phyloP scores from a whole-genome alignment of 2,888 invertebrate genomes.

The Eupelmus urozonus region DNA sequence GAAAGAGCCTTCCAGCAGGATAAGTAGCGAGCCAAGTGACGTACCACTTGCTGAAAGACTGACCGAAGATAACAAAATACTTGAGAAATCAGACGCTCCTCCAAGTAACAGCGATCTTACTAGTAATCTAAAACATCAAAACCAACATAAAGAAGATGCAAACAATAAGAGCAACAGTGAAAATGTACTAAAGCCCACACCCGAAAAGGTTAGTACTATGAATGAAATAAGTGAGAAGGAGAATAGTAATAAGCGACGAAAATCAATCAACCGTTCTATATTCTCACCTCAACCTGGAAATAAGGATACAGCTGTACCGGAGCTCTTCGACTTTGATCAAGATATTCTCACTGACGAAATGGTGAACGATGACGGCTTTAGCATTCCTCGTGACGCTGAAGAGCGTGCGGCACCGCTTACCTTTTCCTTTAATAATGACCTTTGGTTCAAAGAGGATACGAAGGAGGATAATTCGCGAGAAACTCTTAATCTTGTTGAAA shows the following conservation, averaged over 20 bases:
- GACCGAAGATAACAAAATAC: slow-evolving; percentile 29
- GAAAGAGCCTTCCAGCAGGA: slow-evolving; percentile 11
- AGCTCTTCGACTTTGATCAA: slow-evolving; percentile 82
- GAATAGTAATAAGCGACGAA: slow-evolving; percentile 69
- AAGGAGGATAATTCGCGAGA: slow-evolving; percentile 91
- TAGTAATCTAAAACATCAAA: slow-evolving; percentile 29
- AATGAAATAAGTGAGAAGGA: slow-evolving; percentile 67
- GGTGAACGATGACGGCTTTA: slow-evolving; percentile 82
- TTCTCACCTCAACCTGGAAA: slow-evolving; percentile 85
- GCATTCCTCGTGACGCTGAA: slow-evolving; percentile 81
- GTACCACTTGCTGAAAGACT: slow-evolving; percentile 40
- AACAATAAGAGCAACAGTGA: slow-evolving; percentile 62
- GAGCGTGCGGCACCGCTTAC: slow-evolving; percentile 81
- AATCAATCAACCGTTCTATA: slow-evolving; percentile 81
- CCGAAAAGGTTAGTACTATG: slow-evolving; percentile 63
- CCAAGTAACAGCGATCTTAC: slow-evolving; percentile 28
- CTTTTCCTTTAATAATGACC: slow-evolving; percentile 83
- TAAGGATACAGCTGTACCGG: slow-evolving; percentile 79
- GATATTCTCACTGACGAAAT: slow-evolving; percentile 82
- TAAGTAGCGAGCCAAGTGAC: slow-evolving; percentile 14
- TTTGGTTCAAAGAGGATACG: slow-evolving; percentile 86
- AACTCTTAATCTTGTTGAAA: slow-evolving; percentile 90
- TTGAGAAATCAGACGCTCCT: slow-evolving; percentile 23
- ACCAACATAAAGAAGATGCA: slow-evolving; percentile 48
- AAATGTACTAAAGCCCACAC: slow-evolving; percentile 64